phyloP scores from a whole-genome alignment of 2,888 invertebrate genomes.

The Tiliacea aurago region DNA sequence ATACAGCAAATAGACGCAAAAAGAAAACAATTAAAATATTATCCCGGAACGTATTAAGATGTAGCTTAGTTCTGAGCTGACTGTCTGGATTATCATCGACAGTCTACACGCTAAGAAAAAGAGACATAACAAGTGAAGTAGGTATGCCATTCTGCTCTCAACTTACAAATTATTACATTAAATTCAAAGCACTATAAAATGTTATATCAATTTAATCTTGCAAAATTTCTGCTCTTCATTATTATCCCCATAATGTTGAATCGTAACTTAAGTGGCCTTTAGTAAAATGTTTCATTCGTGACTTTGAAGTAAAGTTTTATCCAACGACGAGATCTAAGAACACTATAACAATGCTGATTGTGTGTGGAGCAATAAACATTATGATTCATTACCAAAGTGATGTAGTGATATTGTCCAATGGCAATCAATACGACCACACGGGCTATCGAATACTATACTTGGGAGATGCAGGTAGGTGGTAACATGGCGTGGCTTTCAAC shows the following conservation, averaged over 20 bases:
- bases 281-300: constrained; percentile 54
- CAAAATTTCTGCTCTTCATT: not conserved
- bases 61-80: not conserved
- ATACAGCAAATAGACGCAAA: too few relatives aligned
- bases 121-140: not conserved
- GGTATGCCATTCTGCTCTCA: not conserved
- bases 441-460: not conserved
- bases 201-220: not conserved
- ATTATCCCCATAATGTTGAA: not conserved
- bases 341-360: constrained; percentile 25
- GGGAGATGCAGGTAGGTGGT: not conserved
- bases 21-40: too few relatives aligned
- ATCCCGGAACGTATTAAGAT: too few relatives aligned
- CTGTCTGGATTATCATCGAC: not conserved
- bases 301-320: constrained; percentile 51
- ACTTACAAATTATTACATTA: not conserved
- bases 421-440: not conserved
- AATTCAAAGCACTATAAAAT: not conserved
- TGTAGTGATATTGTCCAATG: constrained; percentile 7
- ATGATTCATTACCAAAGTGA: constrained; percentile 45
- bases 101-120: not conserved
- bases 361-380: constrained; percentile 38
- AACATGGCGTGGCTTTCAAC: not conserved
- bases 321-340: constrained; percentile 51
- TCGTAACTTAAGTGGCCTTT: constrained; percentile 26